These are phyloP conservation scores for Pyxicephalus adspersus DNA, from an alignment of 2,113 vertebrate species.

Conservation along the genomic window DNA sequence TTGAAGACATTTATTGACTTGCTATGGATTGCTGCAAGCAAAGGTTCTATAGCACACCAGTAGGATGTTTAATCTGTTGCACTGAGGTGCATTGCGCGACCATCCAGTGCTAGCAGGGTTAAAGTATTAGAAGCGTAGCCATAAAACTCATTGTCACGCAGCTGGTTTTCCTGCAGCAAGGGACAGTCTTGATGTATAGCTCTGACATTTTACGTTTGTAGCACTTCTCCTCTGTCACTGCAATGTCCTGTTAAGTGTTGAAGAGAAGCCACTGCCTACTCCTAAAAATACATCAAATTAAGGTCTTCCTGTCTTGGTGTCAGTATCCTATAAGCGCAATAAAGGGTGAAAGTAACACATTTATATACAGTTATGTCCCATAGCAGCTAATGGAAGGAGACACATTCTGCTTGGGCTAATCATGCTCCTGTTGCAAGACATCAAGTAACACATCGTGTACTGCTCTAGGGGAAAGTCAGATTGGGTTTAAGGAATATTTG, in stretches of 20 bases:
- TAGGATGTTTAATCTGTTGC: neutral
- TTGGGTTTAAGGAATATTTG: slow-evolving; percentile 61
- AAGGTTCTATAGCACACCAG: neutral
- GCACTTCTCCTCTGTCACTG: slow-evolving; percentile 75
- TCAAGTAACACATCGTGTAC: slow-evolving; percentile 79
- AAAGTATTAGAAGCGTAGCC: slow-evolving; percentile 29
- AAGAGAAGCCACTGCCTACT: slow-evolving; percentile 69
- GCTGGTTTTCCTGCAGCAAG: slow-evolving; percentile 68
- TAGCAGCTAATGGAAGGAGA: slow-evolving; percentile 81
- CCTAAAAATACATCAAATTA: slow-evolving; percentile 76
- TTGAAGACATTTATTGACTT: neutral
- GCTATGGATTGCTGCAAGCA: neutral
- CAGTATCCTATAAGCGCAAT: slow-evolving; percentile 77
- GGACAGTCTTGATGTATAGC: slow-evolving; percentile 75
- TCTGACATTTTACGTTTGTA: slow-evolving; percentile 74
- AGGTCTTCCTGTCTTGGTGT: slow-evolving; percentile 71
- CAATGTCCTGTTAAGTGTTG: slow-evolving; percentile 67
- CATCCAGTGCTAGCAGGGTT: slow-evolving; percentile 5
- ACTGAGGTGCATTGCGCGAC: neutral
- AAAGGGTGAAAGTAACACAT: slow-evolving; percentile 81
- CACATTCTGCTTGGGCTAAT: slow-evolving; percentile 80
- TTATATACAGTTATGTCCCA: slow-evolving; percentile 81
- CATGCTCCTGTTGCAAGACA: slow-evolving; percentile 79
- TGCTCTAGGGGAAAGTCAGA: slow-evolving; percentile 74
- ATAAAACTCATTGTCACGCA: slow-evolving; percentile 70